Conservation (phyloP, 2,888 invertebrate species). For the Patella caerulea region DNA sequence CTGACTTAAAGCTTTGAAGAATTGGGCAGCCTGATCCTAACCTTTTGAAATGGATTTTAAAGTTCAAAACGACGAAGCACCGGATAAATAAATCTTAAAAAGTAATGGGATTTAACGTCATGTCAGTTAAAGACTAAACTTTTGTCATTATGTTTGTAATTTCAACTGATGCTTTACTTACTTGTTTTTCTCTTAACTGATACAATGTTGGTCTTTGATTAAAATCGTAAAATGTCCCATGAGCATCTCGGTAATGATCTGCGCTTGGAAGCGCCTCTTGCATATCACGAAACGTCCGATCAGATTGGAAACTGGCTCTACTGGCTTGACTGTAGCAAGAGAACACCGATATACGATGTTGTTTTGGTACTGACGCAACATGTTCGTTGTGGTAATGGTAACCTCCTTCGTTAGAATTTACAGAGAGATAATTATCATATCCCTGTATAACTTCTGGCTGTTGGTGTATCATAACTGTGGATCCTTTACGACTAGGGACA, state of each 20-base stretch:
- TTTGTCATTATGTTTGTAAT: too few relatives aligned
- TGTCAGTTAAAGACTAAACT: too few relatives aligned
- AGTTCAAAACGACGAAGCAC: too few relatives aligned
- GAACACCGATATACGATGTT: conserved; percentile 29
- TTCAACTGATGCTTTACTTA: conserved; percentile 26
- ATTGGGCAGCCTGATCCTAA: too few relatives aligned
- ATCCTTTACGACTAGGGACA: conserved; percentile 26
- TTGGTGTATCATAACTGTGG: conserved; percentile 29
- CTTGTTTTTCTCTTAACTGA: conserved; percentile 66
- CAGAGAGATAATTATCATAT: conserved; percentile 16
- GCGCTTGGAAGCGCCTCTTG: conserved; percentile 85
- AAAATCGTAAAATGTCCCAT: conserved; percentile 37
- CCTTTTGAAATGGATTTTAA: too few relatives aligned
- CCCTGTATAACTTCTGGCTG: conserved; percentile 26
- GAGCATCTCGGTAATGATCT: conserved; percentile 81
- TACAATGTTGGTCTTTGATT: conserved; percentile 68
- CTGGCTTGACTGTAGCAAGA: conserved; percentile 22
- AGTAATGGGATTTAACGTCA: too few relatives aligned
- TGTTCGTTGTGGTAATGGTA: neutral
- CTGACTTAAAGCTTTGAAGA: too few relatives aligned
- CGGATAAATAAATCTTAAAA: too few relatives aligned
- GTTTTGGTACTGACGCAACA: neutral
- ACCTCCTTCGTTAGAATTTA: neutral
- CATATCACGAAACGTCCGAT: conserved; percentile 72
- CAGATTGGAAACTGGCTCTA: conserved; percentile 23